Conservation (phyloP, 2,888 invertebrate species). For the Taphrorychus bicolor region DNA sequence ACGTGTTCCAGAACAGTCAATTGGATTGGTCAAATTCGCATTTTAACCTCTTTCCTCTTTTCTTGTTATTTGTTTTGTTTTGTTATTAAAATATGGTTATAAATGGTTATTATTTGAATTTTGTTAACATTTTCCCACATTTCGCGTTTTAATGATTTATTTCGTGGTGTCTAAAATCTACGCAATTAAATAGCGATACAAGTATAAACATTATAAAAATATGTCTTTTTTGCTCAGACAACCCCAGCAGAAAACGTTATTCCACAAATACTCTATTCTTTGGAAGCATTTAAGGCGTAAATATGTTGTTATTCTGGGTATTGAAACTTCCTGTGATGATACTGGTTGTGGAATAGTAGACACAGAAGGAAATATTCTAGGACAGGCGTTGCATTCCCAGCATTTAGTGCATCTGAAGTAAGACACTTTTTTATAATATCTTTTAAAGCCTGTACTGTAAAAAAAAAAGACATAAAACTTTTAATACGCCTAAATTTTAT, state of each 20-base stretch:
- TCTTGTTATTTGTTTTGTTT: no score
- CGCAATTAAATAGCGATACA: no score
- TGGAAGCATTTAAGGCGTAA: not conserved
- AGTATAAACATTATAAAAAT: no score
- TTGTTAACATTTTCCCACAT: no score
- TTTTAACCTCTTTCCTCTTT: no score
- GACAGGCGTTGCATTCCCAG: slow-evolving; percentile 85
- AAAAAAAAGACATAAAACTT: not conserved
- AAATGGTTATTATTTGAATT: no score
- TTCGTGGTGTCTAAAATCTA: no score
- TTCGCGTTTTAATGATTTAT: no score
- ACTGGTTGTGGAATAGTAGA: slow-evolving; percentile 91
- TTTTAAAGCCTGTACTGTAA: not conserved
- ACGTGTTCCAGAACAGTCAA: no score
- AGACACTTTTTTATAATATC: slow-evolving; percentile 25
- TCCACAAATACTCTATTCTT: not conserved
- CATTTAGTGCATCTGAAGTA: slow-evolving; percentile 76
- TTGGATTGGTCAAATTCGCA: no score
- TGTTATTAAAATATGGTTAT: no score
- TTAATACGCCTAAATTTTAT: no score
- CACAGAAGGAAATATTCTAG: slow-evolving; percentile 72
- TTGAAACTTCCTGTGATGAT: slow-evolving; percentile 98
- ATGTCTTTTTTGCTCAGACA: not conserved
- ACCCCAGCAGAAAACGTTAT: not conserved
- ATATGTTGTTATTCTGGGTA: slow-evolving; percentile 73